These are phyloP conservation scores for Serinus canaria DNA, from an alignment of 2,113 vertebrate genomes.

Conservation along the genomic window DNA sequence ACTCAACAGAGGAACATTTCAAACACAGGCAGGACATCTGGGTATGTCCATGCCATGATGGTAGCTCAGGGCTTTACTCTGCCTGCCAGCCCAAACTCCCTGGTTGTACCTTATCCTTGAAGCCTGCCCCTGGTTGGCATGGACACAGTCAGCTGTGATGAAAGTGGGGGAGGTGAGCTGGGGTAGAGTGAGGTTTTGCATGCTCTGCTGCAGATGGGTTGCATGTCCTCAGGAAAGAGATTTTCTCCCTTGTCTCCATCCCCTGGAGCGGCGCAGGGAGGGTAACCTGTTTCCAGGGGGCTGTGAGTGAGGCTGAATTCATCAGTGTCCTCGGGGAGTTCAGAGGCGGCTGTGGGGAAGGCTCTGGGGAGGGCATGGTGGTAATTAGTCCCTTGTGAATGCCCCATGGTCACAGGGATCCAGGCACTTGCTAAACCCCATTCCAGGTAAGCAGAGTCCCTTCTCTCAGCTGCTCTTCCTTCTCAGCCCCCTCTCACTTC, in stretches of 20 bases:
- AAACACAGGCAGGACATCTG: neutral
- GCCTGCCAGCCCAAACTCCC: neutral
- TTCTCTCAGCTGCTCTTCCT: neutral
- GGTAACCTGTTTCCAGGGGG: neutral
- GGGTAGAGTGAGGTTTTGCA: neutral
- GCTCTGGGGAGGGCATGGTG: neutral
- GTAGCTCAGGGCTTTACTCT: neutral
- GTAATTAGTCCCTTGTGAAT: neutral
- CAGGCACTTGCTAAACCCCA: neutral
- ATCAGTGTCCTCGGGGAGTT: accelerated
- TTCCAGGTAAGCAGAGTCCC: neutral
- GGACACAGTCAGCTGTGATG: neutral
- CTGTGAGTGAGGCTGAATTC: neutral
- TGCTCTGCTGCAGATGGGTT: neutral
- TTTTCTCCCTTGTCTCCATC: neutral
- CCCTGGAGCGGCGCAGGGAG: accelerated
- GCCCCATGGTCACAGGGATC: neutral
- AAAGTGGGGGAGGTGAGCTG: neutral
- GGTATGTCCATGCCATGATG: accelerated
- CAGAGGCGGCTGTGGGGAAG: neutral
- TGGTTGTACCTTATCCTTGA: neutral
- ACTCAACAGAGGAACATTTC: neutral
- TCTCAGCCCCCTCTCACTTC: neutral
- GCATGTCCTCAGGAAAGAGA: neutral
- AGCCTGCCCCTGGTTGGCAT: accelerated